phyloP scores from a whole-genome alignment of 2,888 invertebrate species.

The Dryocosmus kuriphilus region DNA sequence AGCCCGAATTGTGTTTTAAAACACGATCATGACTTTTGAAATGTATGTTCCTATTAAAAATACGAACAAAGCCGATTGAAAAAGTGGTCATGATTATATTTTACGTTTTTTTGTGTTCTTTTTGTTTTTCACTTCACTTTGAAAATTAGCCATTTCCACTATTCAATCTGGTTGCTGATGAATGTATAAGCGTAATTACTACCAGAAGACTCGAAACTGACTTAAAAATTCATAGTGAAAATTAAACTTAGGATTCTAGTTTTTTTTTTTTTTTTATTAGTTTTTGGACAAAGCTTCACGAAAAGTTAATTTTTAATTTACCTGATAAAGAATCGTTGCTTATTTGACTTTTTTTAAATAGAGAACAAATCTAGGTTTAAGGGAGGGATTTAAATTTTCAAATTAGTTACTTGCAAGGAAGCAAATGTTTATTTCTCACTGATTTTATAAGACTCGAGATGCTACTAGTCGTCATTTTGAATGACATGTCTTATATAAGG shows the following conservation, averaged over 20 bases:
- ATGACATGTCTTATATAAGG: constrained; percentile 32
- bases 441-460: constrained; percentile 29
- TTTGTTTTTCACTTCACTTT: not conserved
- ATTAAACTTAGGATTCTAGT: not conserved
- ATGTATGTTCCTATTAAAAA: constrained; percentile 22
- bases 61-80: constrained; percentile 13
- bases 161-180: constrained; percentile 16
- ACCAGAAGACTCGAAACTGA: not conserved
- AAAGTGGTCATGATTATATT: constrained; percentile 36
- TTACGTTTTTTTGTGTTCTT: not conserved
- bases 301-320: not conserved
- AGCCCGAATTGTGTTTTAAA: not conserved
- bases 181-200: not conserved
- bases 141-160: constrained; percentile 25
- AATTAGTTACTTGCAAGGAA: not conserved
- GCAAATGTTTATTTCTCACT: not conserved
- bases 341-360: not conserved
- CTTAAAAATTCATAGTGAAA: not conserved
- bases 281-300: not conserved
- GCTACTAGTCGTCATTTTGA: constrained; percentile 32
- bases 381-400: not conserved
- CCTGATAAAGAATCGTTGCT: not conserved
- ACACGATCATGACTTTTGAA: constrained; percentile 3
- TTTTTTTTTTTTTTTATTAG: not conserved
- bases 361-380: not conserved